These are phyloP conservation scores for Paracyprichromis sp. DNA, from an alignment of 2,113 vertebrate genomes.

Conservation along the genomic window DNA sequence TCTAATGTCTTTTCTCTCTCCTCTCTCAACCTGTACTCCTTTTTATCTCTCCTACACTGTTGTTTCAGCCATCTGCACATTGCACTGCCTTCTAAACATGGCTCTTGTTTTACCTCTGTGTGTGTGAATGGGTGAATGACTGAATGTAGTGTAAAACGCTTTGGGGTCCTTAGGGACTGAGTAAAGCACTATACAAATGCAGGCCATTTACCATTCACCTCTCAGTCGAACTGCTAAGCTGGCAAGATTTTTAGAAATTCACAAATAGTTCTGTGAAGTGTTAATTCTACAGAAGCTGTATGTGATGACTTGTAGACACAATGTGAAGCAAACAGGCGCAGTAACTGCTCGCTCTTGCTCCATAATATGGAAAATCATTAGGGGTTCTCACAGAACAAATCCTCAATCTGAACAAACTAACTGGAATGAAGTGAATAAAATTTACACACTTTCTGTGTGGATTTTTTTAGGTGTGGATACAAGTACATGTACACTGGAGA, in stretches of 20 bases:
- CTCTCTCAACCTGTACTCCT: neutral
- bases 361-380: neutral
- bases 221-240: neutral
- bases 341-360: neutral
- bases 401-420: neutral
- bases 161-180: rapidly evolving
- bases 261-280: neutral
- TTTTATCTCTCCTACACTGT: neutral
- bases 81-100: neutral
- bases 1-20: neutral
- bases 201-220: rapidly evolving
- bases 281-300: rapidly evolving
- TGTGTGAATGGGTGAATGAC: neutral
- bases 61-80: neutral
- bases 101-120: neutral
- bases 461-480: rapidly evolving
- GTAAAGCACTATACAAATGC: neutral
- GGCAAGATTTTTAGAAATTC: neutral
- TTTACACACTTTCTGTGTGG: neutral
- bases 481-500: rapidly evolving
- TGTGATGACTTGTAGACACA: neutral
- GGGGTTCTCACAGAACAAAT: neutral
- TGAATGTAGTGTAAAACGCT: rapidly evolving
- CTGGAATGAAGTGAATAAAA: neutral
- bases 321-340: neutral